phyloP scores from a whole-genome alignment of 2,113 vertebrate genomes.

The Nyctibius bracteatus region DNA sequence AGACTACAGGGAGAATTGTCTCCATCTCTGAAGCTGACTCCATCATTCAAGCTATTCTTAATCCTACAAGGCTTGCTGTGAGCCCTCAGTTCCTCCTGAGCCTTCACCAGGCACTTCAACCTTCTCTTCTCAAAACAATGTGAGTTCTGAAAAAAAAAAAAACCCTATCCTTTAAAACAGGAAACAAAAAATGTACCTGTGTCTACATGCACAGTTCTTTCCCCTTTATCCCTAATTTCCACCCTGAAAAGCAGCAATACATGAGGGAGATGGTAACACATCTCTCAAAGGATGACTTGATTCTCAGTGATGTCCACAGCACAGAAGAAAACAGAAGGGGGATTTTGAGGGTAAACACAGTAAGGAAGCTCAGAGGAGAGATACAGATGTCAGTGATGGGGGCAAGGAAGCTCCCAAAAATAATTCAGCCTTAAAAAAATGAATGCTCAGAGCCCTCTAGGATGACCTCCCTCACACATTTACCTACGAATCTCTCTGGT shows the following conservation, averaged over 20 bases:
- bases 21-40: neutral
- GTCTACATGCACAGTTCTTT: rapidly evolving
- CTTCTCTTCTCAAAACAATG: neutral
- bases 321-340: neutral
- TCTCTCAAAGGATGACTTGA: neutral
- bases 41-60: neutral
- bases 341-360: rapidly evolving
- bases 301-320: neutral
- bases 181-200: neutral
- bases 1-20: neutral
- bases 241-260: neutral
- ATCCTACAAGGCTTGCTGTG: neutral
- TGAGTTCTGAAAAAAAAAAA: neutral
- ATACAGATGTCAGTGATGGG: neutral
- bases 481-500: neutral
- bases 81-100: neutral
- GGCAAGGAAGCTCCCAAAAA: neutral
- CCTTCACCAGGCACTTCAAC: neutral
- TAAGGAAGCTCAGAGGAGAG: neutral
- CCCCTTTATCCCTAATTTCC: rapidly evolving
- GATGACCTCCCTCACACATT: too few species aligned
- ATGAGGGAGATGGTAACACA: rapidly evolving
- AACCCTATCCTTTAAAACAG: neutral
- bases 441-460: neutral
- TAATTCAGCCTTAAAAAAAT: neutral